Evolutionary conservation across 2,113 vertebrate species (phyloP).

Genomic region (Myotis brandtii): DNA sequence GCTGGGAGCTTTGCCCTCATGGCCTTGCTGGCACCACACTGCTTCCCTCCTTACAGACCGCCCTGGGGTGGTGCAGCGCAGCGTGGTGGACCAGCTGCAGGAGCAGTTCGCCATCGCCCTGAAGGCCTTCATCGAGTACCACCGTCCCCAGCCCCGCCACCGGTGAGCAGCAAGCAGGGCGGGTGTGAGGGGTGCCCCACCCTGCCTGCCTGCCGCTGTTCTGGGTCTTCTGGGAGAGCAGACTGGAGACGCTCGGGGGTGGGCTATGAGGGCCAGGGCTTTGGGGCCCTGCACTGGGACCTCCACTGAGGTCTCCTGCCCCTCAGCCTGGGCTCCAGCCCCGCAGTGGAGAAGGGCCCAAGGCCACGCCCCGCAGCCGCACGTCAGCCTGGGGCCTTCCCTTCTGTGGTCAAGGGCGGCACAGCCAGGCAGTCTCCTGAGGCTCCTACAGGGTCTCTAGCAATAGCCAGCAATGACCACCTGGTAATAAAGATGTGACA

Average conservation of each 20-base stretch:
- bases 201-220: background rate
- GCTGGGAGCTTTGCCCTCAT: background rate
- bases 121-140: constrained; percentile 75
- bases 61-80: constrained; percentile 66
- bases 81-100: constrained; percentile 68
- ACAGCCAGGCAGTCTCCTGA: background rate
- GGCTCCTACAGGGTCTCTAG: background rate
- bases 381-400: background rate
- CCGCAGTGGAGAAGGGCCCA: too few species aligned
- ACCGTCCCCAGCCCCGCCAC: constrained; percentile 66
- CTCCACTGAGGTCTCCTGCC: background rate
- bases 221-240: background rate
- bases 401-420: background rate
- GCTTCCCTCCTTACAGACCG: constrained; percentile 46
- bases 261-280: background rate
- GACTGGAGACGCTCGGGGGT: background rate
- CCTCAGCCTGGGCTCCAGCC: background rate
- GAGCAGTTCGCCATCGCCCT: constrained; percentile 62
- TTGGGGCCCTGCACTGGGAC: background rate
- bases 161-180: constrained; percentile 48
- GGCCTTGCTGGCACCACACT: background rate
- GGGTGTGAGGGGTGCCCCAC: background rate
- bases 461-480: background rate
- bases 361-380: background rate
- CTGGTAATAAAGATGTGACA: background rate